Evolutionary conservation across 2,797 vertebrate species (phyloP).

Genomic region (Podarcis siculus): DNA sequence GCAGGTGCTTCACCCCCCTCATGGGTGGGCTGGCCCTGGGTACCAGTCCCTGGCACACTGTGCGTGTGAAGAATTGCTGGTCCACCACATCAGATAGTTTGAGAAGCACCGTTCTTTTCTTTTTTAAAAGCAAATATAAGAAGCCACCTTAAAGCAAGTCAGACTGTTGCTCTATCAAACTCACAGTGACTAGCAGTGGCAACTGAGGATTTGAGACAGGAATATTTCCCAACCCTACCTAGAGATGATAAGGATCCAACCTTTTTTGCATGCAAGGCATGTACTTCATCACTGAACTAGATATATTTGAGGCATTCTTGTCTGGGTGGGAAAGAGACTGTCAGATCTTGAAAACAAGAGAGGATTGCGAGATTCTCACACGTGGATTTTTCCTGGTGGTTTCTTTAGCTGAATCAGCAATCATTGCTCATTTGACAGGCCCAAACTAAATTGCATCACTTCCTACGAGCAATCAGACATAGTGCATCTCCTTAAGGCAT

Average conservation of each 20-base stretch:
- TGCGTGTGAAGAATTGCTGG: no score
- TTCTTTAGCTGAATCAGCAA: slow-evolving; percentile 66
- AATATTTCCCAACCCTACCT: neutral
- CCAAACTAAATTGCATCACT: slow-evolving; percentile 85
- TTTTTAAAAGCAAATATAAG: no score
- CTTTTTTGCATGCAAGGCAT: neutral
- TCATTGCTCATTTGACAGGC: slow-evolving; percentile 79
- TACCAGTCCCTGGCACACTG: no score
- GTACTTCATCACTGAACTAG: neutral
- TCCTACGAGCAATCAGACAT: slow-evolving; percentile 83
- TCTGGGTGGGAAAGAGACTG: neutral
- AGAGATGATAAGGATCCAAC: neutral
- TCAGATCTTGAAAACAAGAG: slow-evolving; percentile 11
- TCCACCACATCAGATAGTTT: no score
- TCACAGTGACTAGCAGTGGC: neutral
- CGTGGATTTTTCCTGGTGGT: slow-evolving; percentile 21
- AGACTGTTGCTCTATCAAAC: neutral
- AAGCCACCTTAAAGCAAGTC: neutral
- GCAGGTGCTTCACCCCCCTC: no score
- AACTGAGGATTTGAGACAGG: neutral
- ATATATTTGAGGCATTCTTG: neutral
- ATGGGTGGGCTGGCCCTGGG: no score
- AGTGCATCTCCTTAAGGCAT: slow-evolving; percentile 80
- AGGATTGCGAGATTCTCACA: neutral
- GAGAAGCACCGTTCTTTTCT: no score